A percentile compares a stretch with the other conserved stretches of the same genome.
These are phyloP conservation scores for Microchirus variegatus DNA, from an alignment of 2,797 vertebrate species.

Conservation along the genomic window DNA sequence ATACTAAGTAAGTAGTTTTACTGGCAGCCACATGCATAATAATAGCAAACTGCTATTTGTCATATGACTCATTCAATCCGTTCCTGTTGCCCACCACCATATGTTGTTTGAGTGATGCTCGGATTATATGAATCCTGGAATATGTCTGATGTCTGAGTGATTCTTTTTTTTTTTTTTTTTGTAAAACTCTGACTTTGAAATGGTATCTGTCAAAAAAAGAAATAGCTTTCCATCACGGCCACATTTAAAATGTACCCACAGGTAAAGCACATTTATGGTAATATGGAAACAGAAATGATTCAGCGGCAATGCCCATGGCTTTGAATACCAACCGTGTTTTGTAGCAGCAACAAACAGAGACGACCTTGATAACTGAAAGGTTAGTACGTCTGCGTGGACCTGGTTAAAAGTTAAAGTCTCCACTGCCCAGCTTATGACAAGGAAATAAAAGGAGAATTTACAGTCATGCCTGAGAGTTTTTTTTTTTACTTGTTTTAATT, in stretches of 20 bases:
- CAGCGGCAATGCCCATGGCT: slow-evolving; percentile 14
- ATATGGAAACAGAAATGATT: slow-evolving; percentile 43
- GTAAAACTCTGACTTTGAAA: slow-evolving; percentile 54
- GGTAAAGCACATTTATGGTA: slow-evolving; percentile 59
- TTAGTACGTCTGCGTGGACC: slow-evolving; percentile 17
- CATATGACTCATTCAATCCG: slow-evolving; percentile 25
- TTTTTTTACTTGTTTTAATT: slow-evolving; percentile 68
- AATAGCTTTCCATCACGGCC: slow-evolving; percentile 53
- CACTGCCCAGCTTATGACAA: slow-evolving; percentile 32
- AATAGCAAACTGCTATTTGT: slow-evolving; percentile 24
- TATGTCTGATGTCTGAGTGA: slow-evolving; percentile 42
- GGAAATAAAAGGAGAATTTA: slow-evolving; percentile 57
- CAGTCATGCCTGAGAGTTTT: slow-evolving; percentile 52
- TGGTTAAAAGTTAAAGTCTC: slow-evolving; percentile 13
- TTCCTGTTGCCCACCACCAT: neutral
- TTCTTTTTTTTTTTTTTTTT: slow-evolving; percentile 35
- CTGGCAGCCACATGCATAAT: neutral
- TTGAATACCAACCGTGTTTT: slow-evolving; percentile 60
- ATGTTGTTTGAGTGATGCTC: slow-evolving; percentile 38
- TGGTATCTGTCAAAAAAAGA: slow-evolving; percentile 66
- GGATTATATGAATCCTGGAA: slow-evolving; percentile 44
- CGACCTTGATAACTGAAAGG: slow-evolving; percentile 50
- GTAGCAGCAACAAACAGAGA: slow-evolving; percentile 44
- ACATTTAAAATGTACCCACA: slow-evolving; percentile 54
- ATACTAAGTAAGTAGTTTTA: neutral